Conservation (phyloP, 2,113 vertebrate genomes). For the Limanda limanda region DNA sequence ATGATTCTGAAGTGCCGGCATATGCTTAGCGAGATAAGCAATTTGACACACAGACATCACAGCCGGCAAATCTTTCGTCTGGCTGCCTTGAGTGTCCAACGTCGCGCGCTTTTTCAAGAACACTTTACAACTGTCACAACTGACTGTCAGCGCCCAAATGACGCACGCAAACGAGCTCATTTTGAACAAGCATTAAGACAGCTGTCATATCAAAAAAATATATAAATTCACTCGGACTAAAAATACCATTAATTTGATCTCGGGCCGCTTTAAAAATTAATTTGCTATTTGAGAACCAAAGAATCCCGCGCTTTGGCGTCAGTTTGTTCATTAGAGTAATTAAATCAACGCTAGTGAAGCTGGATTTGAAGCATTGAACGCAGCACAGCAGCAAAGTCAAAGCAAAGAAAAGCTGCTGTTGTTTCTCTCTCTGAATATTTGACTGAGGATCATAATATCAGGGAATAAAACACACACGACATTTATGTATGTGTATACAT, state of each 20-base stretch:
- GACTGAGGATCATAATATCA: neutral
- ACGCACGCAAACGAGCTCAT: slow-evolving; percentile 70
- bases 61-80: slow-evolving; percentile 77
- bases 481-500: neutral
- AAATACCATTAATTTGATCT: slow-evolving; percentile 72
- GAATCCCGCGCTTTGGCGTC: slow-evolving; percentile 40
- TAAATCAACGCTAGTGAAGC: slow-evolving; percentile 64
- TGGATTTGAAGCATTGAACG: slow-evolving; percentile 53
- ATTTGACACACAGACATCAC: slow-evolving; percentile 83
- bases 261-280: slow-evolving; percentile 49
- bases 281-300: slow-evolving; percentile 69
- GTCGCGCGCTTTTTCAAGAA: slow-evolving; percentile 72
- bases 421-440: slow-evolving; percentile 16
- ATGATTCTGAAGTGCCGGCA: slow-evolving; percentile 83
- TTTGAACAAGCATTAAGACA: slow-evolving; percentile 73
- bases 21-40: slow-evolving; percentile 83
- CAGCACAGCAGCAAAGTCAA: slow-evolving; percentile 38
- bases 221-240: slow-evolving; percentile 47
- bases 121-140: slow-evolving; percentile 81
- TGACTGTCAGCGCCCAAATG: slow-evolving; percentile 71
- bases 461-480: slow-evolving; percentile 20
- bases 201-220: slow-evolving; percentile 69
- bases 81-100: slow-evolving; percentile 76
- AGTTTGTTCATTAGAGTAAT: slow-evolving; percentile 72
- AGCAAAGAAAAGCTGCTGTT: slow-evolving; percentile 26